Conservation (phyloP, 2,797 vertebrate species). For the Rhyacichthys aspro region DNA sequence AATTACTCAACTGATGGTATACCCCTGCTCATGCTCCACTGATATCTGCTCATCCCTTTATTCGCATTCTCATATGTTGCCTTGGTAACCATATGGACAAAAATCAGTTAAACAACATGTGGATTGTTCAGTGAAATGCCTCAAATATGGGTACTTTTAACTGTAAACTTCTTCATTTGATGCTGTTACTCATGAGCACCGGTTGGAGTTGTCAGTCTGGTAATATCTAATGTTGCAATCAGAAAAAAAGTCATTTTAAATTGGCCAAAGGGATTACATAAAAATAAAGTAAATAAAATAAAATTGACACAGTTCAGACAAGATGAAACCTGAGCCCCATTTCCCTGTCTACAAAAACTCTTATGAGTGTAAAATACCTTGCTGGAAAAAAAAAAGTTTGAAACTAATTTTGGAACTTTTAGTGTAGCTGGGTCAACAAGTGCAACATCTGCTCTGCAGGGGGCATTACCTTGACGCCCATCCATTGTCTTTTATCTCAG, state of each 20-base stretch:
- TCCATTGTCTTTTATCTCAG: constrained; percentile 32
- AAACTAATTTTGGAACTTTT: too few relatives aligned
- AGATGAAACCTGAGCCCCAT: too few relatives aligned
- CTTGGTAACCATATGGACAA: constrained; percentile 57
- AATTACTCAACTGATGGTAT: constrained; percentile 38
- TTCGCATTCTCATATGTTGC: constrained; percentile 49
- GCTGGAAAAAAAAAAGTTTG: background rate
- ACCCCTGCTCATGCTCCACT: constrained; percentile 36
- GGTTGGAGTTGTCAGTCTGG: constrained; percentile 7
- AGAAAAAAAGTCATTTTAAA: too few relatives aligned
- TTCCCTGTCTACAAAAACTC: too few relatives aligned
- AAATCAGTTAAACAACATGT: constrained; percentile 54
- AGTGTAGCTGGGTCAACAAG: constrained; percentile 21
- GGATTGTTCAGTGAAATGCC: too few relatives aligned
- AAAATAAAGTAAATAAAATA: constrained; percentile 29
- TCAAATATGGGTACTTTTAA: background rate
- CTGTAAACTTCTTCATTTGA: constrained; percentile 1
- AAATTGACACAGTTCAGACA: background rate
- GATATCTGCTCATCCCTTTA: constrained; percentile 42
- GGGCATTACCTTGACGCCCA: constrained; percentile 31
- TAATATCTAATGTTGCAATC: too few relatives aligned
- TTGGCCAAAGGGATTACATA: too few relatives aligned
- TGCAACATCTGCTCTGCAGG: constrained; percentile 53
- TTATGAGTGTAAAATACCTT: too few relatives aligned
- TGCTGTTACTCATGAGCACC: constrained; percentile 7